Base-by-base conservation (phyloP, 2,888 invertebrate genomes). In the Masnerella sp. region DNA sequence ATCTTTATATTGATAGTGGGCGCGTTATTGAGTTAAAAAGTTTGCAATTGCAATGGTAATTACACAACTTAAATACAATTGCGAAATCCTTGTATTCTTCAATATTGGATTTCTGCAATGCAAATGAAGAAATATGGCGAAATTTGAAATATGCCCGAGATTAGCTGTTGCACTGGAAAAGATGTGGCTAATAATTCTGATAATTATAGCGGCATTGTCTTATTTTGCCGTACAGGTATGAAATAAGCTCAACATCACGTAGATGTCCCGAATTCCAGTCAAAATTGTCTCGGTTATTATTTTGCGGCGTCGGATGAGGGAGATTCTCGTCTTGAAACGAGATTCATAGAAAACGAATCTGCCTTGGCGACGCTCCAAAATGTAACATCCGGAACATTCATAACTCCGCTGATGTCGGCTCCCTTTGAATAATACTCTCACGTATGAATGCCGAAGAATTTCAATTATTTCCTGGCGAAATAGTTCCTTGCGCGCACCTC, bases 281-380 rank as follows among this genome's bases (percentile, higher is more conserved):
- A 32, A 59, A 64, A 71, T 71, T 64, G 64, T 64, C 58, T 52
- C 3, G 51, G 64, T 71, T 58, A 64, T 58, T 64, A 64, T 64
- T 64, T 71, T 65, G 43, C 58, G 28, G 28, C 52, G 32, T 45
- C 47, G 17, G 52, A 56, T 36, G 45, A 52, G 58, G 38, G 36
- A 62, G 51, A 51, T 56, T 56, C 56, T 70, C 49, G 51, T 64
- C 62, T 51, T 34, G 64, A 56, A 70, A 58, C 58, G 56, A 58
- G 64, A 71, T 59, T 71, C 64, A 64, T 64, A 58, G 71, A 58
- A 71, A 58, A 71, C 64, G 71, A 71, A 71, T 71, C 64, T 71
- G 58, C 64, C 43, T 64, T 71, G 71, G 71, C 71, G 43, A 58
- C 22, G 34, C 38, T 71, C 71, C 71, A 71, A 64, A 71, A 58